A percentile compares a stretch with the other conserved stretches of the same genome.
phyloP scores from a whole-genome alignment of 2,888 invertebrate genomes.

The Gasteruption jaculator region DNA sequence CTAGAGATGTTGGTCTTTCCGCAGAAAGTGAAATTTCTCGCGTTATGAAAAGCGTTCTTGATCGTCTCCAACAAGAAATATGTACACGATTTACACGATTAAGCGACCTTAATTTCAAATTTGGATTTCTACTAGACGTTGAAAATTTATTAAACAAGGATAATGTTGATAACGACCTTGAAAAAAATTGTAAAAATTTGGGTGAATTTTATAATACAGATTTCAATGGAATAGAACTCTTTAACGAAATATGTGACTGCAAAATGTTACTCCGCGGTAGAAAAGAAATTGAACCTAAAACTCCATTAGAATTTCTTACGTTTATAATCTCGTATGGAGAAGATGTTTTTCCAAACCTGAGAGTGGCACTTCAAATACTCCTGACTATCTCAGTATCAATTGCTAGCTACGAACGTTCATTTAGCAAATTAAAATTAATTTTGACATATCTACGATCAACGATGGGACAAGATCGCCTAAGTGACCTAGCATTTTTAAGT shows the following conservation, averaged over 20 bases:
- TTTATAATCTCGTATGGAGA: too few relatives aligned
- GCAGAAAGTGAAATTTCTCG: conserved; percentile 19
- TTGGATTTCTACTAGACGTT: conserved; percentile 20
- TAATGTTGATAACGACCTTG: too few relatives aligned
- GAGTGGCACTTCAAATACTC: conserved; percentile 18
- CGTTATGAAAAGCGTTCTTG: conserved; percentile 16
- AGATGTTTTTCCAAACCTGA: conserved; percentile 14
- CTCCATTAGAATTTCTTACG: too few relatives aligned
- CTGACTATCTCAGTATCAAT: conserved; percentile 20
- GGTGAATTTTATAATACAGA: conserved; percentile 19
- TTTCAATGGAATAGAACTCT: conserved; percentile 18
- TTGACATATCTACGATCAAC: conserved; percentile 15
- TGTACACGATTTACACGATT: conserved; percentile 12
- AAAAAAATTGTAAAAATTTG: too few relatives aligned
- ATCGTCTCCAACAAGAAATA: conserved; percentile 19
- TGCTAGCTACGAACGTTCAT: conserved; percentile 14
- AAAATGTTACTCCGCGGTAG: conserved; percentile 12
- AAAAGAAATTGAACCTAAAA: too few relatives aligned
- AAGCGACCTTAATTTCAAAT: conserved; percentile 12
- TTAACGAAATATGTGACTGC: conserved; percentile 11
- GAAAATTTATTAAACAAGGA: conserved; percentile 20
- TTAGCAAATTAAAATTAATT: conserved; percentile 17
- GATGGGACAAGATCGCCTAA: conserved; percentile 13
- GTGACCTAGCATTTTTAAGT: conserved; percentile 11
- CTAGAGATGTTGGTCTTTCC: conserved; percentile 17